Evolutionary conservation across 1,140 invertebrate genomes (phyloP).

Genomic region (Phymastichus coffea): DNA sequence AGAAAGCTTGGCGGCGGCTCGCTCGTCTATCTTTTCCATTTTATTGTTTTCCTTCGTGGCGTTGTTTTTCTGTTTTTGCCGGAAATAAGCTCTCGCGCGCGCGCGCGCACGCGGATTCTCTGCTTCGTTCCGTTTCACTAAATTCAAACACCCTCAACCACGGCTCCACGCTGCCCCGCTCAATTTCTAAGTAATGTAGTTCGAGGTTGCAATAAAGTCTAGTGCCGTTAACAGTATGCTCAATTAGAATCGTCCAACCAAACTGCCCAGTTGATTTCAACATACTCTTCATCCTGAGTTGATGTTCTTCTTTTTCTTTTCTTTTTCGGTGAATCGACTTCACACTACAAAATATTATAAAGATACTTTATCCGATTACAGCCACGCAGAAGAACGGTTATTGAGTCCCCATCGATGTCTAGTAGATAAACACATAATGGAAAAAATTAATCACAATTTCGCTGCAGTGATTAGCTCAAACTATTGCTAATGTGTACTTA

Average conservation of each 20-base stretch:
- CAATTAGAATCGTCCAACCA: slow-evolving; percentile 19
- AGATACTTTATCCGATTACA: too few relatives aligned
- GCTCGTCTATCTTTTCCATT: not conserved
- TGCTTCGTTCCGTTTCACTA: slow-evolving; percentile 14
- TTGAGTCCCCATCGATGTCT: too few relatives aligned
- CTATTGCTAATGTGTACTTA: too few relatives aligned
- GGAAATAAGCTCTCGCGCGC: not conserved
- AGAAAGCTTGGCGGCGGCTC: not conserved
- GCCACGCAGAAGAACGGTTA: too few relatives aligned
- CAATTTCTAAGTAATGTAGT: not conserved
- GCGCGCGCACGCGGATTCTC: not conserved
- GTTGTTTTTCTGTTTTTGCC: slow-evolving; percentile 13
- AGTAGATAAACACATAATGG: too few relatives aligned
- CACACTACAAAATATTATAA: too few relatives aligned
- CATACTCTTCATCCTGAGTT: too few relatives aligned
- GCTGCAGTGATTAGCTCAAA: too few relatives aligned
- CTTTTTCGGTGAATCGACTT: too few relatives aligned
- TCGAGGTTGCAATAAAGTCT: not conserved
- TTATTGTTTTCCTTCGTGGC: not conserved
- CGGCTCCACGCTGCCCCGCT: not conserved
- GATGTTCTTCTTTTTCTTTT: too few relatives aligned
- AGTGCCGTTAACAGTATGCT: slow-evolving; percentile 8
- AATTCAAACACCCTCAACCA: not conserved
- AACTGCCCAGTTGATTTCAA: too few relatives aligned
- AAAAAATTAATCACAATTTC: too few relatives aligned